Percentiles rank a stretch among this genome's conserved stretches.
These are phyloP conservation scores for Psilopogon haemacephalus DNA, from an alignment of 2,113 vertebrate genomes.

Conservation along the genomic window DNA sequence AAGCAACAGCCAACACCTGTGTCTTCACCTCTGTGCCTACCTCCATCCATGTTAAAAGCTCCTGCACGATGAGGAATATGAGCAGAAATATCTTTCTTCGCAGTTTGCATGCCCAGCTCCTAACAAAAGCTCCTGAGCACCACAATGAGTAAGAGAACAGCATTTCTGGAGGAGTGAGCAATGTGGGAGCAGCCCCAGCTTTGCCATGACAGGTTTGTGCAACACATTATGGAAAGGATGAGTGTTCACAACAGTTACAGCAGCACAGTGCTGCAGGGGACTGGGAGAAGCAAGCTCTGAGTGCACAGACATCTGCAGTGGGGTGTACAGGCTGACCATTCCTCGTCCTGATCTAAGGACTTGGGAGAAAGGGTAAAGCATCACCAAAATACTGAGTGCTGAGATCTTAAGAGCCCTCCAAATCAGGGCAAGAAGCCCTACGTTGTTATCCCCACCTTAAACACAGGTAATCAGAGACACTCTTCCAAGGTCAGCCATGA, in stretches of 20 bases:
- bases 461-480: background rate
- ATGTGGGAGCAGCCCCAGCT: background rate
- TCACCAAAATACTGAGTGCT: accelerated
- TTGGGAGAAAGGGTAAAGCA: background rate
- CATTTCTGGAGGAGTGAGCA: conserved; percentile 20
- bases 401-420: background rate
- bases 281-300: background rate
- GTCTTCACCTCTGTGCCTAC: background rate
- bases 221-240: background rate
- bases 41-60: background rate
- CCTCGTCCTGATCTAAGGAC: background rate
- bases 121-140: background rate
- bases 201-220: background rate
- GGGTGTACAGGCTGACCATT: background rate
- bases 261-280: background rate
- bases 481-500: background rate
- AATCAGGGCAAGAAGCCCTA: background rate
- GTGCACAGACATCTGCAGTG: background rate
- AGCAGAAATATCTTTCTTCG: background rate
- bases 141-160: conserved; percentile 32
- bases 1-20: background rate
- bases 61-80: accelerated
- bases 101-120: background rate
- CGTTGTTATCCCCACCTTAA: background rate
- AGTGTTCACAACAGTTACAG: background rate